phyloP scores from a whole-genome alignment of 1,140 invertebrate species.

The Nasonia giraulti region DNA sequence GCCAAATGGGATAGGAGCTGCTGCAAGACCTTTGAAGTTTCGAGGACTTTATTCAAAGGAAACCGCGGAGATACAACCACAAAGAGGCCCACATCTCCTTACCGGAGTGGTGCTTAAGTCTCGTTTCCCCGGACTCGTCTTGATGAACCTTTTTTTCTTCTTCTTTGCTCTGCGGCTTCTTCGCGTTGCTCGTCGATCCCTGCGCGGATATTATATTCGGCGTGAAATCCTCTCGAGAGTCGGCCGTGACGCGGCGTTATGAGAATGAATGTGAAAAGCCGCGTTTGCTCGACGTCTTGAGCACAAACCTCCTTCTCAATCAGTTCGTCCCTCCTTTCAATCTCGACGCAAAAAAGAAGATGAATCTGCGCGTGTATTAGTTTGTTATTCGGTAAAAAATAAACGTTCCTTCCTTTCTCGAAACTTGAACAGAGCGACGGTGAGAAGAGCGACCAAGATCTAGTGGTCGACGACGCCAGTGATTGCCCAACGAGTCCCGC shows the following conservation, averaged over 20 bases:
- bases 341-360: not conserved
- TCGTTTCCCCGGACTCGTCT: slow-evolving; percentile 19
- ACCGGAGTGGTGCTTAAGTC: slow-evolving; percentile 13
- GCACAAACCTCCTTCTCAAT: slow-evolving; percentile 2
- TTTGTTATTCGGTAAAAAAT: not conserved
- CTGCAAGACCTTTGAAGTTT: slow-evolving; percentile 38
- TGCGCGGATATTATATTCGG: not conserved
- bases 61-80: slow-evolving; percentile 26
- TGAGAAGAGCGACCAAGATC: slow-evolving; percentile 97
- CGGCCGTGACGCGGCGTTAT: not conserved
- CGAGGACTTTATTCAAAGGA: slow-evolving; percentile 38
- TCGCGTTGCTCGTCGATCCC: not conserved
- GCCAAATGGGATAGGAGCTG: not conserved
- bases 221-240: not conserved
- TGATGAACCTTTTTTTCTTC: slow-evolving; percentile 17
- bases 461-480: slow-evolving; percentile 96
- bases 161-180: not conserved
- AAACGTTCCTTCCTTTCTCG: slow-evolving; percentile 49
- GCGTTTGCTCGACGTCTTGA: not conserved
- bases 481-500: slow-evolving; percentile 78
- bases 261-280: not conserved
- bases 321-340: not conserved
- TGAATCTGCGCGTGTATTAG: not conserved
- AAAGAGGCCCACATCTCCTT: slow-evolving; percentile 3
- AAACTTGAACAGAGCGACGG: slow-evolving; percentile 90